Base-by-base conservation (phyloP, 2,113 vertebrate species). In the Forbesichthys papilliferus region DNA sequence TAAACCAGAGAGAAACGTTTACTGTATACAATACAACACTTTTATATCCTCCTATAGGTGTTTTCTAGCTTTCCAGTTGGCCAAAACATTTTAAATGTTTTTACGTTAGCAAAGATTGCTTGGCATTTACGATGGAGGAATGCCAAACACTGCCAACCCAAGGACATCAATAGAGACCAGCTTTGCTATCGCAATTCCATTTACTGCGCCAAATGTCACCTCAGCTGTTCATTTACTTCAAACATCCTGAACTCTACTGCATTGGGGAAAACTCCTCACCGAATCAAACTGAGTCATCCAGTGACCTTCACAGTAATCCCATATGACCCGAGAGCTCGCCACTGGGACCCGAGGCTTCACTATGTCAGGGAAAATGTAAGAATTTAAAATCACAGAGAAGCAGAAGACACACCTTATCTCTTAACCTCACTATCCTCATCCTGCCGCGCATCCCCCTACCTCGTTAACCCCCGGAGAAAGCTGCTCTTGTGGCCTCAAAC, bases 381-480 rank as follows among this genome's bases (percentile, higher is more conserved):
- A 14, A 66, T 11, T 48, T 46, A 33, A 8, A 8, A 54, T 8
- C 5, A 46, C 49, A 48, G 16, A 70, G 58, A 11, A 74, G 18
- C 33, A 0, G 2, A 66, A 54, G 49, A 53, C 5, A 65, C 11
- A 71, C 16, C 49, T 71, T 69, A 63, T 18, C 58, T 74, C 47
- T 59, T 48, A 53, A 4, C 51, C 63, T 47, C 57, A 8, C 20
- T 62, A 16, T 77, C 67, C 34, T 65, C 53, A 64, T 62, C 60
- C 60, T 11, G 46, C 60, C 7, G n/a, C 27, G 47, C 14, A 27
- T 53, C n/a, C 51, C 58, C 63, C 69, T 71, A 79, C 75, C 77
- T 82, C 72, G 73, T 87, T 87, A 85, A 77, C 75, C 57, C 8
- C 55, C 51, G 46, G 52, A 69, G 68, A 66, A 81, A 78, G 73